Evolutionary conservation across 2,888 invertebrate species (phyloP), one percentile per base, ranked within the genome.

Genomic region (Drosophila mayaguana): DNA sequence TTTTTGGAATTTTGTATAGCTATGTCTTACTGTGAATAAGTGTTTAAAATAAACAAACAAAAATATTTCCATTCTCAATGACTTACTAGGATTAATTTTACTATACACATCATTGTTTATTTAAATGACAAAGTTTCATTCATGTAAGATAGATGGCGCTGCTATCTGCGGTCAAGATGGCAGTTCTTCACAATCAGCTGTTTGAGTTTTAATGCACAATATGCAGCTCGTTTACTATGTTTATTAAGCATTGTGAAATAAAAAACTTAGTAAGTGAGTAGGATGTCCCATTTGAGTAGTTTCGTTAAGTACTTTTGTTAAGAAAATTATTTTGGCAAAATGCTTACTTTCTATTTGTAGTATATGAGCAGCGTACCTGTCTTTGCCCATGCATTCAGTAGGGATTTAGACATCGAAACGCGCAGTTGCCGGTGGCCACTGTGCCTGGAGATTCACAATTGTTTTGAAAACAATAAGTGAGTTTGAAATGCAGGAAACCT

Each of bases 1-100:
- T 22, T 56, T 80, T 73, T 79, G 38, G 57, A 85, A 82, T 81
- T 83, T 81, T 67, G 78, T 75, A 25, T 75, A 72, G 42, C 56
- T 75, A 57, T 61, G 63, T 81, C 28, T 63, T 54, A 62, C 55
- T 78, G 38, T 76, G 34, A 53, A 53, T 66, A 55, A 66, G 56
- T 67, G 62, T 74, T 74, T 56, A 65, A 67, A 56, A 72, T 71
- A 74, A 63, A 50, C 45, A 67, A 76, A 59, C 60, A 65, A 75
- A 75, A 55, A 61, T 53, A 50, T 70, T 40, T 78, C 28, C 36
- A 57, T 59, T 46, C 51, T 56, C 59, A 57, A 69, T 65, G 77
- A 69, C 69, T 69, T 73, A 55, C 78, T 77, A 28, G 22, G 69
- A 69, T 76, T 34, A 20, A 53, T 45, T 46, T 50, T 43, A 53